A percentile compares a stretch with the other conserved stretches of the same genome.
phyloP scores from a whole-genome alignment of 2,888 invertebrate genomes.

The Tipula vernalis region DNA sequence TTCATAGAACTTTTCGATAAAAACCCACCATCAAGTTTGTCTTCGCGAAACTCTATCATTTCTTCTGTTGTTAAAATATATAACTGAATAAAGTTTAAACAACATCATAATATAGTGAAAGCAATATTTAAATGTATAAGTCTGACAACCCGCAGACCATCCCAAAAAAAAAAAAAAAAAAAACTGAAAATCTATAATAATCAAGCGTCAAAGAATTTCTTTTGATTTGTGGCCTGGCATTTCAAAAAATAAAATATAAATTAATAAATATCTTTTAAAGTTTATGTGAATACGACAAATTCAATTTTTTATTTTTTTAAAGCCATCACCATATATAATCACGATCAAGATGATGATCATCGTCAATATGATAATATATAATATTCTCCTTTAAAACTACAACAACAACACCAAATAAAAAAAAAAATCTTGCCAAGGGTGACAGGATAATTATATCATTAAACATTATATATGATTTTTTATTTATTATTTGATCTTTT shows the following conservation, averaged over 20 bases:
- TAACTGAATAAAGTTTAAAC: too few species aligned
- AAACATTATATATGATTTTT: slow-evolving; percentile 4
- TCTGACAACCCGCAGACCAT: too few species aligned
- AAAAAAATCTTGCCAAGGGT: not conserved
- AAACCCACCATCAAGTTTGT: too few species aligned
- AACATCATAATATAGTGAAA: too few species aligned
- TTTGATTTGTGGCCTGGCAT: not conserved
- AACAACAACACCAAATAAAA: not conserved
- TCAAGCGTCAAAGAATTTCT: not conserved
- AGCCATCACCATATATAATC: not conserved
- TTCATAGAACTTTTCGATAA: too few species aligned
- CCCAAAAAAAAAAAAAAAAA: too few species aligned
- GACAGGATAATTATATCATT: slow-evolving; percentile 4
- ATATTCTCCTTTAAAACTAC: not conserved
- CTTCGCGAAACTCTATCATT: too few species aligned
- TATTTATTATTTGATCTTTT: not conserved
- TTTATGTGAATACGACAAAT: not conserved
- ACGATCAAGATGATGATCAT: not conserved
- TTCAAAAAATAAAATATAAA: not conserved
- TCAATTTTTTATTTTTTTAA: not conserved
- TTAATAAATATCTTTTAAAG: not conserved
- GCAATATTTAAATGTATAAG: too few species aligned
- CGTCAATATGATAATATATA: not conserved
- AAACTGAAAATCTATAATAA: not conserved
- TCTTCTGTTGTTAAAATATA: too few species aligned